Evolutionary conservation across 2,797 vertebrate genomes (phyloP).

Genomic region (Hypotaenidia philippensis): DNA sequence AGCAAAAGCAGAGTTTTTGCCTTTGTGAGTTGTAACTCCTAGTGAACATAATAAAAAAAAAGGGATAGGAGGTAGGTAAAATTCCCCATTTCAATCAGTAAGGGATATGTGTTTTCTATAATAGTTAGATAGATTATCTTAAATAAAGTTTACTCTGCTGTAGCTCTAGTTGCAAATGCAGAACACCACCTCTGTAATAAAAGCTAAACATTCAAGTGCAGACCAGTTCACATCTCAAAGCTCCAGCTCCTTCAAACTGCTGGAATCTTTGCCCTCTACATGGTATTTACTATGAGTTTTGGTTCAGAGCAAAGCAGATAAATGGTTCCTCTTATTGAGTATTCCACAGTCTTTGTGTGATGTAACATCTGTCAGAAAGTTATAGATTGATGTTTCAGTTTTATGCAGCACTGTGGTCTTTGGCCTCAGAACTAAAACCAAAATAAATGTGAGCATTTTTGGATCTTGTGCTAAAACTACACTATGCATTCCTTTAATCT

Average conservation of each 20-base stretch:
- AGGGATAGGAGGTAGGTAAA: not conserved
- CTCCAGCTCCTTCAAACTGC: not conserved
- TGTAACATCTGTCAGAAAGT: slow-evolving; percentile 50
- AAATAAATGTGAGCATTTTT: slow-evolving; percentile 65
- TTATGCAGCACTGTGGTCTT: slow-evolving; percentile 61
- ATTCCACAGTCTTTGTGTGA: slow-evolving; percentile 28
- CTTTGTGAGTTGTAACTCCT: not conserved
- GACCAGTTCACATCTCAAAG: not conserved
- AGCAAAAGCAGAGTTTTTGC: not conserved
- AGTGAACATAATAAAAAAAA: not conserved
- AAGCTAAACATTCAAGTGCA: not conserved
- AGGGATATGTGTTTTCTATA: not conserved
- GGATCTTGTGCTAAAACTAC: slow-evolving; percentile 14
- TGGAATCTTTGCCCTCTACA: not conserved
- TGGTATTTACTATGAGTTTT: not conserved
- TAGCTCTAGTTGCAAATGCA: not conserved
- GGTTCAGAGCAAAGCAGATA: slow-evolving; percentile 38
- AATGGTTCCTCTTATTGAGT: slow-evolving; percentile 32
- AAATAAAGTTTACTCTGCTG: not conserved
- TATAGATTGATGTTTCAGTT: slow-evolving; percentile 35
- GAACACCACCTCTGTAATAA: not conserved
- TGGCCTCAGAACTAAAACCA: slow-evolving; percentile 61
- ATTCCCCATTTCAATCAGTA: not conserved
- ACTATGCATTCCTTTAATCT: slow-evolving; percentile 66
- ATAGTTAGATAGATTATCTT: not conserved